Base-by-base conservation (phyloP, 2,113 vertebrate genomes). In the Chaenocephalus aceratus region DNA sequence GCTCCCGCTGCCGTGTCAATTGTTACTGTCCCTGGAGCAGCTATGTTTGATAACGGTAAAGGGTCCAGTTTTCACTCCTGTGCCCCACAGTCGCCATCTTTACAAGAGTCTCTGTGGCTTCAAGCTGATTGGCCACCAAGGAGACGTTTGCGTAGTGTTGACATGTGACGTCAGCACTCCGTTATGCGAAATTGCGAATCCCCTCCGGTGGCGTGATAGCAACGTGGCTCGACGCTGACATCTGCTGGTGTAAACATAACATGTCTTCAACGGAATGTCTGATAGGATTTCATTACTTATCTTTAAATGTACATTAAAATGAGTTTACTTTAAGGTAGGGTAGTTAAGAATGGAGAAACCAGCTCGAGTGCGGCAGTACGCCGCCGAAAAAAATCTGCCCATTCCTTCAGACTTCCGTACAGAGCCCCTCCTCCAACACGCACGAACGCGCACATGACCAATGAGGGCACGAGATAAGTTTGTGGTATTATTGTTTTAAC, bases 41-140 rank as follows among this genome's bases (percentile, higher is more conserved):
- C 58, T 57, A 54, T 84, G 84, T 89, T 88, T 83, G 71, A 59
- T 75, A 77, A 75, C 69, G 52, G 80, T 56, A 58, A 78, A 72
- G 82, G 67, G 80, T 75, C 80, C 71, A 72, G 83, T 80, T 67
- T 76, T 86, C 36, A 80, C 86, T 88, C 73, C 88, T 72, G 34
- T 51, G 70, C 66, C 72, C 79, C 84, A 30, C 73, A 48, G 93
- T 89, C 93, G 95, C 95, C 95, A 96, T 95, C 86, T 96, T 96
- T 89, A 90, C 86, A 77, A 86, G 73, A 83, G 73, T 90, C 81
- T 66, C 49, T 49, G 53, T 34, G 60, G 69, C 84, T 90, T 26
- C 8, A 72, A 16, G 84, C 90, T 89, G 90, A 94, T 95, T 94
- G 89, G 93, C 67, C 52, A 44, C 53, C 10, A 58, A 51, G 14